Evolutionary conservation across 53 echinoderm and acorn worm genomes (phyloP), one percentile per base, ranked within the genome.

Genomic region (Glandiceps talaboti): DNA sequence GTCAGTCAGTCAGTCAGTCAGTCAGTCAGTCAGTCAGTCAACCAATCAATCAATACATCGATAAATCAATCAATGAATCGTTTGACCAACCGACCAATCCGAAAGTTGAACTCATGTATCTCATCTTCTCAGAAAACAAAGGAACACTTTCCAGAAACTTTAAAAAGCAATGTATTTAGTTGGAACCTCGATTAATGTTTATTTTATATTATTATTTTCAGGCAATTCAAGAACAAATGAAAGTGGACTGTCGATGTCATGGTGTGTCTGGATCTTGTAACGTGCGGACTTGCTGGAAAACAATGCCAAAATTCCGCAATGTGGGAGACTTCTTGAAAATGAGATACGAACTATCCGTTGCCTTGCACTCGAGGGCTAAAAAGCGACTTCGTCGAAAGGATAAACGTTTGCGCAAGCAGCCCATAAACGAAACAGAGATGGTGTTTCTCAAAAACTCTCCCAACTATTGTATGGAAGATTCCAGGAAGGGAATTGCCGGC

Each of bases 241-340:
- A 75, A 76, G 88, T 80, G 29, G 76, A 81, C 32, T 95, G 95
- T 33, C 90, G 93, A 31, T 92, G 97, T 75, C 92, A 92, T 31
- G 89, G 92, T 10, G 81, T 87, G 1, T 92, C 92, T 10, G 84
- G 81, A 6, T 97, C 97, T 0, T 97, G 97, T 45, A 87, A 92
- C 20, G 31, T 95, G 31, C 86, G 89, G 81, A 90, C 96, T 1
- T 95, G 96, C 82, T 95, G 96, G 96, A 90, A 87, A 33, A 87
- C 86, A 28, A 90, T 95, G 92, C 96, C 92, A 1, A 32, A 78
- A 31, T 90, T 95, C 82, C 81, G 79, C 28, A 81, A 81, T 14
- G 82, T 95, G 27, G 96, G 96, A 10, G 88, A 92, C 73, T 83
- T 81, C 81, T 80, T 90, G 77, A 97, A 97, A 72, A 29, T 30